Evolutionary conservation across 2,888 invertebrate species (phyloP).

Genomic region (Arctia plantaginis): DNA sequence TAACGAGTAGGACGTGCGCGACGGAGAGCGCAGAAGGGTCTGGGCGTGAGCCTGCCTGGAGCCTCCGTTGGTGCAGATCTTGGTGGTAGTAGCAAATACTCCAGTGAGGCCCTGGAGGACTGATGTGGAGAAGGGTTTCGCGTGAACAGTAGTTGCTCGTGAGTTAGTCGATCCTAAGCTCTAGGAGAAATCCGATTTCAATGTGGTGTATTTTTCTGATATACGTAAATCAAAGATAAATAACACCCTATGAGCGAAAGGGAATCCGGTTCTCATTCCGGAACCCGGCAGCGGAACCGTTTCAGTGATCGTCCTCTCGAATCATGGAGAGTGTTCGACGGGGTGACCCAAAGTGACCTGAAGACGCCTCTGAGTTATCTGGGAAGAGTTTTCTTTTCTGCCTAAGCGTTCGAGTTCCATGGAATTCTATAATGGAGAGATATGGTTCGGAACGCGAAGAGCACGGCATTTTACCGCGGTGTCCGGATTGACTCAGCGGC

Average conservation of each 20-base stretch:
- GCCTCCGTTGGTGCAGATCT: constrained; percentile 87
- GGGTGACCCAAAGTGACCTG: constrained; percentile 74
- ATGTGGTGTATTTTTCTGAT: constrained; percentile 56
- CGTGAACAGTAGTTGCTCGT: constrained; percentile 84
- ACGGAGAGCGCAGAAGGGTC: constrained; percentile 87
- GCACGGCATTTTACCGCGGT: constrained; percentile 61
- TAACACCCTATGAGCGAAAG: constrained; percentile 77
- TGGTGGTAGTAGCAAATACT: constrained; percentile 91
- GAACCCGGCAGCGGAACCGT: constrained; percentile 86
- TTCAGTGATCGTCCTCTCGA: constrained; percentile 71
- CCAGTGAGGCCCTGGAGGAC: constrained; percentile 87
- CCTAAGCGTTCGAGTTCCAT: constrained; percentile 78
- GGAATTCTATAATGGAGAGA: constrained; percentile 83
- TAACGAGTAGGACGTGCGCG: constrained; percentile 87
- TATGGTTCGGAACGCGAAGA: constrained; percentile 80
- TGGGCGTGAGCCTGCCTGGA: constrained; percentile 82
- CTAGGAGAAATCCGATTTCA: constrained; percentile 81
- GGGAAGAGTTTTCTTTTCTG: constrained; percentile 58
- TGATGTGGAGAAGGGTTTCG: constrained; percentile 86
- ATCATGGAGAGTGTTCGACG: constrained; percentile 55
- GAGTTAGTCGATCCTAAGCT: constrained; percentile 87
- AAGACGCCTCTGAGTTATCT: constrained; percentile 80
- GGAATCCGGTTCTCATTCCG: constrained; percentile 87
- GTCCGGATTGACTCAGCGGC: constrained; percentile 68
- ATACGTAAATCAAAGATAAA: too few species aligned